phyloP scores from a whole-genome alignment of 2,113 vertebrate species.

The Dermatemys mawii region DNA sequence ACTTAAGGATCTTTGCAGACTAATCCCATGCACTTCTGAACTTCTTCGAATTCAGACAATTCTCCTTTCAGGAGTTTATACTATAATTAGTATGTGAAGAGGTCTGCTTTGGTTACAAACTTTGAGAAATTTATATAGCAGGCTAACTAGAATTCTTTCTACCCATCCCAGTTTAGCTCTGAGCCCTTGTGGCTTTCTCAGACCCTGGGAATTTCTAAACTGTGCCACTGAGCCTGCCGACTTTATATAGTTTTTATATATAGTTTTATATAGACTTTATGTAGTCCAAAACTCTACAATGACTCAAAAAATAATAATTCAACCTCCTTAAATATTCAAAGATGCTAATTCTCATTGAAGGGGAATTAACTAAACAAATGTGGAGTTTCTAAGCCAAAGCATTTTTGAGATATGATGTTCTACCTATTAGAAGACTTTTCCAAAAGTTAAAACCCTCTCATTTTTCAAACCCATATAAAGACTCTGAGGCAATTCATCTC shows the following conservation, averaged over 20 bases:
- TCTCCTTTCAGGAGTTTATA: constrained; percentile 3
- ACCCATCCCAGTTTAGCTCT: constrained; percentile 24
- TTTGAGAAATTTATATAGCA: constrained; percentile 28
- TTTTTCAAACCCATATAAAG: constrained; percentile 53
- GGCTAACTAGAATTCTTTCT: neutral
- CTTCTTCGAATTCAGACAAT: neutral
- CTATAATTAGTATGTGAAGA: neutral
- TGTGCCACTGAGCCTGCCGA: constrained; percentile 17
- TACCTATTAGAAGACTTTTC: constrained; percentile 30
- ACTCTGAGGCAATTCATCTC: constrained; percentile 18
- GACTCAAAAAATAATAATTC: constrained; percentile 44
- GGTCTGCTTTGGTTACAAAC: constrained; percentile 30
- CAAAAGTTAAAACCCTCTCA: constrained; percentile 31
- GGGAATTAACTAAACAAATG: constrained; percentile 41
- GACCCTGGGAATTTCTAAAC: constrained; percentile 32
- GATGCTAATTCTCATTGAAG: constrained; percentile 46
- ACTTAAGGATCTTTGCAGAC: neutral
- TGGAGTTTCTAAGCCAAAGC: constrained; percentile 10
- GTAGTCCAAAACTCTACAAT: constrained; percentile 35
- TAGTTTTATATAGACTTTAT: constrained; percentile 6
- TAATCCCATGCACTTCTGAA: constrained; percentile 2
- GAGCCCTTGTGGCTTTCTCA: constrained; percentile 2
- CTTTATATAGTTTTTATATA: constrained; percentile 51
- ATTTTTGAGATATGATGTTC: constrained; percentile 45
- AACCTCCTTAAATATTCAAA: neutral